phyloP scores from a whole-genome alignment of 1,140 invertebrate species.

The Caenorhabditis remanei region DNA sequence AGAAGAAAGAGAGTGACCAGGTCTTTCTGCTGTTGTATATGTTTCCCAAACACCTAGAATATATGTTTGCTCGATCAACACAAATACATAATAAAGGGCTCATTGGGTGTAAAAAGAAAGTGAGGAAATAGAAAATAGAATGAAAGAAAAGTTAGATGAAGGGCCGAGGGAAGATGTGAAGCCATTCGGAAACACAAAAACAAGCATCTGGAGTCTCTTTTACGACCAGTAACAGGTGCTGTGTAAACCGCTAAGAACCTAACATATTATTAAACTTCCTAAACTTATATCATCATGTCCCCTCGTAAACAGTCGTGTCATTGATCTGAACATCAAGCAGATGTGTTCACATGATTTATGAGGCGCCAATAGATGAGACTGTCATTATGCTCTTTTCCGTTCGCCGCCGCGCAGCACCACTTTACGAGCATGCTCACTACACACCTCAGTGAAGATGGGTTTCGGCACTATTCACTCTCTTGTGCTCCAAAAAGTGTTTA shows the following conservation, averaged over 20 bases:
- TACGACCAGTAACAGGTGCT: constrained; percentile 3
- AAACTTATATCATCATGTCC: neutral
- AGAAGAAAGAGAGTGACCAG: constrained; percentile 30
- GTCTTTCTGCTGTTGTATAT: constrained; percentile 27
- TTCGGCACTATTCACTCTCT: constrained; percentile 24
- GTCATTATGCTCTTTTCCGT: constrained; percentile 7
- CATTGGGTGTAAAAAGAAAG: constrained; percentile 10
- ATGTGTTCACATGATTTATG: constrained; percentile 17
- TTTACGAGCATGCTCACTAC: constrained; percentile 43
- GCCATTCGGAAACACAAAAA: neutral
- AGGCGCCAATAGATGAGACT: constrained; percentile 10
- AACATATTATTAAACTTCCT: neutral
- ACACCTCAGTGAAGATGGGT: constrained; percentile 33
- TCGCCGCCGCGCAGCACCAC: constrained; percentile 7
- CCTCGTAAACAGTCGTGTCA: neutral
- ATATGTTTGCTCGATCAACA: constrained; percentile 47
- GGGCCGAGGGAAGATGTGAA: neutral
- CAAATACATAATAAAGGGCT: constrained; percentile 16
- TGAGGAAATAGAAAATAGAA: neutral
- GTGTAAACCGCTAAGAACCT: neutral
- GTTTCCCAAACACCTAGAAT: constrained; percentile 52
- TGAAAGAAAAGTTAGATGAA: neutral
- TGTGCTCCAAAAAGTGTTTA: constrained; percentile 47
- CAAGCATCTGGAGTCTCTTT: neutral
- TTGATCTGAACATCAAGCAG: neutral